A percentile compares a stretch with the other conserved stretches of the same genome.
Evolutionary conservation across 2,888 invertebrate genomes (phyloP).

Genomic region (Caenorhabditis angaria): DNA sequence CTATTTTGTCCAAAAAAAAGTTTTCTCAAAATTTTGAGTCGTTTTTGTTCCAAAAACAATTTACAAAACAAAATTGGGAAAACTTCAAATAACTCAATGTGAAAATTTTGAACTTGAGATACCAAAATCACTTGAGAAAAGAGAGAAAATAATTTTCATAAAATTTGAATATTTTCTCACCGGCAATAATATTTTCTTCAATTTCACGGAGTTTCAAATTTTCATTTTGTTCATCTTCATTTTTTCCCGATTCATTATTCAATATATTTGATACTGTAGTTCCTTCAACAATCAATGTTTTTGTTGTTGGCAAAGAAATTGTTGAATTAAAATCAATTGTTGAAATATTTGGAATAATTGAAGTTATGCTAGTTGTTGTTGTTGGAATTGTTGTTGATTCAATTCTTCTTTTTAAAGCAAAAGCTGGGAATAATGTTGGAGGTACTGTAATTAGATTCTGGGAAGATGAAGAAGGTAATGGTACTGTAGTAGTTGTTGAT

Average conservation of each 20-base stretch:
- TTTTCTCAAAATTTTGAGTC: too few species aligned
- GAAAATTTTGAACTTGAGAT: too few species aligned
- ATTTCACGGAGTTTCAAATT: conserved; percentile 23
- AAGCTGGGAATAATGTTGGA: not conserved
- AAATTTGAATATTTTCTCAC: conserved; percentile 3
- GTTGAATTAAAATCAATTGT: too few species aligned
- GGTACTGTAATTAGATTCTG: too few species aligned
- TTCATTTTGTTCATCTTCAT: conserved; percentile 15
- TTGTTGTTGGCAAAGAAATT: not conserved
- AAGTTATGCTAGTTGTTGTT: not conserved
- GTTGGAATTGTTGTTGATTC: not conserved
- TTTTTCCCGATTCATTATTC: not conserved
- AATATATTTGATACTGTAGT: not conserved
- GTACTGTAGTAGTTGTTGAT: not conserved
- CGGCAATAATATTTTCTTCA: conserved; percentile 31
- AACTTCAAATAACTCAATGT: too few species aligned
- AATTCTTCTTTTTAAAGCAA: not conserved
- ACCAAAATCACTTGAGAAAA: too few species aligned
- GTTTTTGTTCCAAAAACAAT: too few species aligned
- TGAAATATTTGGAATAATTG: too few species aligned
- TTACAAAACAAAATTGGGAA: too few species aligned
- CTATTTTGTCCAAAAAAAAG: too few species aligned
- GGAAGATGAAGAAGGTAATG: too few species aligned
- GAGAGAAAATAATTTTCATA: too few species aligned
- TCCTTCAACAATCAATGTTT: not conserved